Conservation (phyloP, 2,797 vertebrate genomes). For the Crax fasciolata region DNA sequence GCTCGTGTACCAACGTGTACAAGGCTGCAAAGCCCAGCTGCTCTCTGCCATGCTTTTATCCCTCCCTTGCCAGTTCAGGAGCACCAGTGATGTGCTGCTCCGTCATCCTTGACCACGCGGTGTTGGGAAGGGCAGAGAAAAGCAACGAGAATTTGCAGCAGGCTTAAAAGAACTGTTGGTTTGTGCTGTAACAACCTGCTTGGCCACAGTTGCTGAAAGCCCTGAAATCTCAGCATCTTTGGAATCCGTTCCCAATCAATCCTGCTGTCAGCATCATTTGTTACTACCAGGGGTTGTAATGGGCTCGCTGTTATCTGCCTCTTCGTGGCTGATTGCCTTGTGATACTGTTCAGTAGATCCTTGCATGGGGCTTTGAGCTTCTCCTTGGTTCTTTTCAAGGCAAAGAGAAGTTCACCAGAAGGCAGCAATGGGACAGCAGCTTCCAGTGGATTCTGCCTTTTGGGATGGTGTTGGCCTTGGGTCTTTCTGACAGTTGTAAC, state of each 20-base stretch:
- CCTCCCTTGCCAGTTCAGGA: neutral
- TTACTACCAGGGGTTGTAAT: neutral
- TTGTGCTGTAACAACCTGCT: neutral
- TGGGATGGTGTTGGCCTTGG: neutral
- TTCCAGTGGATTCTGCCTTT: neutral
- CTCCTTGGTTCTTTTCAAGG: neutral
- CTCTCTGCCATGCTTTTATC: neutral
- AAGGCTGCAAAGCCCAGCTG: neutral
- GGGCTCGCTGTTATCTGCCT: neutral
- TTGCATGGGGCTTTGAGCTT: neutral
- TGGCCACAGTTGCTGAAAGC: neutral
- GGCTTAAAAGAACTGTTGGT: neutral
- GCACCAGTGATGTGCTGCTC: neutral
- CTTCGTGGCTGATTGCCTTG: neutral
- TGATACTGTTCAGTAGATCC: neutral
- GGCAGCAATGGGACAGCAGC: neutral
- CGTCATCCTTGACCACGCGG: neutral
- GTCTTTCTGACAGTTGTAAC: neutral
- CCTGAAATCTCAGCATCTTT: neutral
- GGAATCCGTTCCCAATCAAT: neutral
- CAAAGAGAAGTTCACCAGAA: neutral
- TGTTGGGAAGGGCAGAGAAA: neutral
- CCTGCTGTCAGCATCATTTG: neutral
- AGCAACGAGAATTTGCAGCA: neutral
- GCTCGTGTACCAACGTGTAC: accelerated